Evolutionary conservation across 2,888 invertebrate genomes (phyloP).

Genomic region (Acanthopleura granulata): DNA sequence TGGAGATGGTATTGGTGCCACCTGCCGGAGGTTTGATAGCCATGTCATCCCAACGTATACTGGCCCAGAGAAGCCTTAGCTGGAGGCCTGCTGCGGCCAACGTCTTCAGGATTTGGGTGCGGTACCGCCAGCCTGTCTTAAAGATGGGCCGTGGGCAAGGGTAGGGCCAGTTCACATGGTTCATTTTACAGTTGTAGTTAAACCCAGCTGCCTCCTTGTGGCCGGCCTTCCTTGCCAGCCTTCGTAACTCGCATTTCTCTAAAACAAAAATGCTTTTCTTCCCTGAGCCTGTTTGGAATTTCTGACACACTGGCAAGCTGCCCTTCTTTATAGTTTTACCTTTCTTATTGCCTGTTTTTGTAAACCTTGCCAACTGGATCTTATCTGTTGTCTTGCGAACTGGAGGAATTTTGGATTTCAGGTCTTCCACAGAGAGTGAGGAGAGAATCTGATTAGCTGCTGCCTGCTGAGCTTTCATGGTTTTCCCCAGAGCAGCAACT

Average conservation of each 20-base stretch:
- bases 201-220: slow-evolving; percentile 72
- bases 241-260: slow-evolving; percentile 85
- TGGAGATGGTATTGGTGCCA: slow-evolving; percentile 79
- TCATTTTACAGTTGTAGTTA: slow-evolving; percentile 69
- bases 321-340: slow-evolving; percentile 76
- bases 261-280: slow-evolving; percentile 87
- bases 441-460: slow-evolving; percentile 54
- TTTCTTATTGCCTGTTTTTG: slow-evolving; percentile 29
- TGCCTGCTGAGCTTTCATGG: slow-evolving; percentile 49
- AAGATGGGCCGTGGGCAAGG: slow-evolving; percentile 92
- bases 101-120: slow-evolving; percentile 87
- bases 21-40: slow-evolving; percentile 65
- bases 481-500: slow-evolving; percentile 19
- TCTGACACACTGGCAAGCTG: slow-evolving; percentile 76
- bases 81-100: slow-evolving; percentile 90
- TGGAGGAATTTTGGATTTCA: slow-evolving; percentile 56
- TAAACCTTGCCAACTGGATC: slow-evolving; percentile 49
- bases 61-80: slow-evolving; percentile 91
- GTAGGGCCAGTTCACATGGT: slow-evolving; percentile 68
- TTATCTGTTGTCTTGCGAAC: slow-evolving; percentile 49
- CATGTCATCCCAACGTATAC: slow-evolving; percentile 97
- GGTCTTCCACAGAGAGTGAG: slow-evolving; percentile 56
- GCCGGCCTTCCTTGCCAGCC: slow-evolving; percentile 85
- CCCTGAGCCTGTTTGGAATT: slow-evolving; percentile 78
- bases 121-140: slow-evolving; percentile 95